Evolutionary conservation across 2,888 invertebrate genomes (phyloP), one percentile per base, ranked within the genome.

Genomic region (Sphaerophoria rueppellii): DNA sequence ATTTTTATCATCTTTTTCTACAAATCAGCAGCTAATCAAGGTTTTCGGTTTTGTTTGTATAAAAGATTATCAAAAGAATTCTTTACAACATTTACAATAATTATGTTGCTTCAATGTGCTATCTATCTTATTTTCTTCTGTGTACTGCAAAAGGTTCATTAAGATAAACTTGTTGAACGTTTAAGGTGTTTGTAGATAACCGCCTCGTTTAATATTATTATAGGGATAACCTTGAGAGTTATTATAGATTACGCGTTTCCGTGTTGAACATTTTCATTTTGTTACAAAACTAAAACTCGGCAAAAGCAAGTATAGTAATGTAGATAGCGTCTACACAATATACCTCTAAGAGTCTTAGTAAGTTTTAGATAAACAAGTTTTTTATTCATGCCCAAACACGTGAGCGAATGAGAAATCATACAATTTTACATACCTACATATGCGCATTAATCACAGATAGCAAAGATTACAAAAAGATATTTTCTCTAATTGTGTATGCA

Each of bases 381-480:
- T 57, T 46, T 34, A 46, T 63, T 63, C n/a, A 14, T 50, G 65
- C 63, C 71, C 58, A 48, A 77, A 67, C 82, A 82, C 82, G 82
- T 82, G 77, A 69, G 69, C 57, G 57, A 82, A 69, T 63, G 82
- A 60, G 65, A 52, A 72, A 78, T 67, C 65, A 58, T 65, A 52
- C 24, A 40, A n/a, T 6, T 50, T 16, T 14, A 40, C 14, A 6
- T 57, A 55, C 2, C 2, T 32, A 32, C 6, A 1, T 12, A 24
- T 40, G 0, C 65, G 34, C 11, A 43, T 43, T 24, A 24, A 43
- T 63, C 5, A 65, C 12, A 57, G 32, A 57, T 54, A 46, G 61
- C 16, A 77, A 57, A 71, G 77, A 55, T 77, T 63, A 63, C 63
- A 58, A 65, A 63, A 63, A 61, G 40, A 48, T 78, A 7, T 78